A percentile compares a stretch with the other conserved stretches of the same genome.
Evolutionary conservation across 2,888 invertebrate genomes (phyloP).

Genomic region (Hedychridium roseum): DNA sequence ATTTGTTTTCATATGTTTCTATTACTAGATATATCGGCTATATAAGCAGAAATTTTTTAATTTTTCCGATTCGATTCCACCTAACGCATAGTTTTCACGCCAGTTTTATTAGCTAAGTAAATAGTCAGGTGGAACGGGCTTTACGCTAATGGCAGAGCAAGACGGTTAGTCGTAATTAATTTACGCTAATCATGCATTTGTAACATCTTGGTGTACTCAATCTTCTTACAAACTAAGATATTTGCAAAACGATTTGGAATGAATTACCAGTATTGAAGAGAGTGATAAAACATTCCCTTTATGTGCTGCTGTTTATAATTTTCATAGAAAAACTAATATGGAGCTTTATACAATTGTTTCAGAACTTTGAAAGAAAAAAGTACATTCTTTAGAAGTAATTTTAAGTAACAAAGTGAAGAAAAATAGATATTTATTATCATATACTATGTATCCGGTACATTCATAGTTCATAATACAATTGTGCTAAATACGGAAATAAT

Average conservation of each 20-base stretch:
- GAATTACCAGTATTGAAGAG: not conserved
- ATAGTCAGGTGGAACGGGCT: constrained; percentile 12
- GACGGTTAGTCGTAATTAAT: constrained; percentile 5
- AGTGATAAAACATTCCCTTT: not conserved
- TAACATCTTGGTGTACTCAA: too few relatives aligned
- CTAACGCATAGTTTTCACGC: not conserved
- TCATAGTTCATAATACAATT: too few relatives aligned
- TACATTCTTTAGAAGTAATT: constrained; percentile 1
- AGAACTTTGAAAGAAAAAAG: not conserved
- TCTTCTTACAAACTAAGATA: not conserved
- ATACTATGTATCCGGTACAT: too few relatives aligned
- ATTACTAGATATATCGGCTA: constrained; percentile 1
- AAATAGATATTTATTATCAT: not conserved
- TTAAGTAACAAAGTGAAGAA: not conserved
- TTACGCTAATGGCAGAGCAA: constrained; percentile 14
- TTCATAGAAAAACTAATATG: not conserved
- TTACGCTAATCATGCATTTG: too few relatives aligned
- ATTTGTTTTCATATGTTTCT: too few relatives aligned
- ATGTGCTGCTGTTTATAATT: not conserved
- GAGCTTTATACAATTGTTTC: not conserved
- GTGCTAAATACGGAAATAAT: too few relatives aligned
- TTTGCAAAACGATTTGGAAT: not conserved
- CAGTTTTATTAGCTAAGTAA: constrained; percentile 2
- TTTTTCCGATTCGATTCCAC: not conserved
- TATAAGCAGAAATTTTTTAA: not conserved